phyloP scores from a whole-genome alignment of 2,888 invertebrate species.

The Xestia rhomboidea region DNA sequence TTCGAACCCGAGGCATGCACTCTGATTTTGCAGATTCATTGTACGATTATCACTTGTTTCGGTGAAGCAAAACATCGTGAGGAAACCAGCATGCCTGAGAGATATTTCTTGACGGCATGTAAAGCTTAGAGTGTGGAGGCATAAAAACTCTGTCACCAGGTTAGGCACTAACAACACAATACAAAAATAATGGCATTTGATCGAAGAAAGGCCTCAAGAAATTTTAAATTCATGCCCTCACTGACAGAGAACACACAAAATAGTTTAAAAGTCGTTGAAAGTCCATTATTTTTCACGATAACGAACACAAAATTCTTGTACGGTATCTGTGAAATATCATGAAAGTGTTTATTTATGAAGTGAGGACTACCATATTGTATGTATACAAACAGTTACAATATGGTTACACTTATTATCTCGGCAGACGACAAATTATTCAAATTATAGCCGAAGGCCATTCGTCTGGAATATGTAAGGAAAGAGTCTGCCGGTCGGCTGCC shows the following conservation, averaged over 20 bases:
- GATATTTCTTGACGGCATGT: no score
- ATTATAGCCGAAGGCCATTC: constrained; percentile 2
- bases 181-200: no score
- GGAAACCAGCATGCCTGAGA: no score
- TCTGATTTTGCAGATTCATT: no score
- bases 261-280: background rate
- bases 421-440: constrained; percentile 26
- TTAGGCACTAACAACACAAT: no score
- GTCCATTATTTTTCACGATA: background rate
- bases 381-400: background rate
- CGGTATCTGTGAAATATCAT: constrained; percentile 7
- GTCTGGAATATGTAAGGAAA: constrained; percentile 3
- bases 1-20: no score
- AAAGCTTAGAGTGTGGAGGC: no score
- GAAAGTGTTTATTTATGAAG: background rate
- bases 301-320: background rate
- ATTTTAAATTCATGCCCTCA: background rate
- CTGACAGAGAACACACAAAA: background rate
- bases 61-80: no score
- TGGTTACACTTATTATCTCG: constrained; percentile 3
- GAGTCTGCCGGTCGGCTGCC: background rate
- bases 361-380: constrained; percentile 4
- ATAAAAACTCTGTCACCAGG: no score
- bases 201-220: no score
- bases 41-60: no score